These are phyloP conservation scores for Alectura lathami DNA, from an alignment of 2,113 vertebrate species.

Conservation along the genomic window DNA sequence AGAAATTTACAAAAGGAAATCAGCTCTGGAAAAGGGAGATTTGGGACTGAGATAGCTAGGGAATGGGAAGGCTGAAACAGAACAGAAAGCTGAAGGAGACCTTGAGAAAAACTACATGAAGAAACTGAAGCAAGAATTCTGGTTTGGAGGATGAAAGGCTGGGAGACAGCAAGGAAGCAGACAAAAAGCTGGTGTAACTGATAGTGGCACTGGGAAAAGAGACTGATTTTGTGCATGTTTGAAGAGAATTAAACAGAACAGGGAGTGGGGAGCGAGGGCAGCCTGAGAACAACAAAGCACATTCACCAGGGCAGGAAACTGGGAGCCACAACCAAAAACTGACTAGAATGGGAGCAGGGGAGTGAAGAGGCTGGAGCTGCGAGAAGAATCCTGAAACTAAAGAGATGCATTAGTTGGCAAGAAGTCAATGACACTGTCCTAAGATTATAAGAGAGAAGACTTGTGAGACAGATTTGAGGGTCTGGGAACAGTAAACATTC, in stretches of 20 bases:
- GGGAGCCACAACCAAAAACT: background rate
- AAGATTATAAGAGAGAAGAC: background rate
- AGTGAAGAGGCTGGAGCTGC: background rate
- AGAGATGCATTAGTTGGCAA: background rate
- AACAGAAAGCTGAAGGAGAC: background rate
- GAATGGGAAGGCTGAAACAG: background rate
- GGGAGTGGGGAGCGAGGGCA: background rate
- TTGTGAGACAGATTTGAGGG: background rate
- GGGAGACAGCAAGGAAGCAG: background rate
- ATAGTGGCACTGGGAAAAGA: background rate
- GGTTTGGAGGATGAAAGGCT: background rate
- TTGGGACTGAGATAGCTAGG: background rate
- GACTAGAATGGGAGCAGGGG: background rate
- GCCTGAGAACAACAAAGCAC: background rate
- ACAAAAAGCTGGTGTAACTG: background rate
- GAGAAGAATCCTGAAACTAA: background rate
- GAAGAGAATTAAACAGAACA: background rate
- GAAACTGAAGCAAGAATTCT: background rate
- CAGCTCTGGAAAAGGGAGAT: background rate
- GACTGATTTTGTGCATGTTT: accelerated
- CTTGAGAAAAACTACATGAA: background rate
- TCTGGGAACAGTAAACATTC: background rate
- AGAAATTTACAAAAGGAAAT: background rate
- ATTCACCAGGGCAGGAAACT: background rate
- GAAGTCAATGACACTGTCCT: background rate